Percentiles rank a stretch among this genome's conserved stretches.
phyloP scores from a whole-genome alignment of 1,140 invertebrate species.

The Drosophila rufa region DNA sequence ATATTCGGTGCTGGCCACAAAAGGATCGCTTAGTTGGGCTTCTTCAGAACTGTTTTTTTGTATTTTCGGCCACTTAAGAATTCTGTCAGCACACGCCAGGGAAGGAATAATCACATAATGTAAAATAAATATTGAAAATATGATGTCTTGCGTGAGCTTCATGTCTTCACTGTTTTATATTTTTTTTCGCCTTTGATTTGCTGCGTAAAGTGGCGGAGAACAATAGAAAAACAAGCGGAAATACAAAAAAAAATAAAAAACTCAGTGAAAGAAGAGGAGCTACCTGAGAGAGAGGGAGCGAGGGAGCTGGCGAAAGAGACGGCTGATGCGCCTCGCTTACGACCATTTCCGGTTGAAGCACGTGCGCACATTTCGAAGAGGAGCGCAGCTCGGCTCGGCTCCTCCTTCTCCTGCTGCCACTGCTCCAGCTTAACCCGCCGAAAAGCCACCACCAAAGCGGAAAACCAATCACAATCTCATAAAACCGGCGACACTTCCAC shows the following conservation, averaged over 20 bases:
- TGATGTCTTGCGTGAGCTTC: conserved; percentile 36
- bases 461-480: conserved; percentile 74
- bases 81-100: conserved; percentile 63
- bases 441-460: conserved; percentile 69
- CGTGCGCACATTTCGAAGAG: conserved; percentile 73
- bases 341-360: conserved; percentile 83
- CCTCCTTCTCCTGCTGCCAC: background rate
- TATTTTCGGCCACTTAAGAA: conserved; percentile 70
- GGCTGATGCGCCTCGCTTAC: conserved; percentile 79
- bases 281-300: conserved; percentile 17
- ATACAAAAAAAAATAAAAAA: conserved; percentile 65
- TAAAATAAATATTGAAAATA: conserved; percentile 56
- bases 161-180: background rate
- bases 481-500: conserved; percentile 62
- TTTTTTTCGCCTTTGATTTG: conserved; percentile 65
- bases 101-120: conserved; percentile 39
- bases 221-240: conserved; percentile 73
- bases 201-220: conserved; percentile 72
- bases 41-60: conserved; percentile 14
- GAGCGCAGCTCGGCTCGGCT: conserved; percentile 43
- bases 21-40: conserved; percentile 59
- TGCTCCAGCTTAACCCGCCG: conserved; percentile 27
- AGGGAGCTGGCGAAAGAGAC: conserved; percentile 47
- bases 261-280: conserved; percentile 37
- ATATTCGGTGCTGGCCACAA: conserved; percentile 63